A percentile compares a stretch with the other conserved stretches of the same genome.
These are phyloP conservation scores for Pipistrellus kuhlii DNA, from an alignment of 2,797 vertebrate genomes.

Conservation along the genomic window DNA sequence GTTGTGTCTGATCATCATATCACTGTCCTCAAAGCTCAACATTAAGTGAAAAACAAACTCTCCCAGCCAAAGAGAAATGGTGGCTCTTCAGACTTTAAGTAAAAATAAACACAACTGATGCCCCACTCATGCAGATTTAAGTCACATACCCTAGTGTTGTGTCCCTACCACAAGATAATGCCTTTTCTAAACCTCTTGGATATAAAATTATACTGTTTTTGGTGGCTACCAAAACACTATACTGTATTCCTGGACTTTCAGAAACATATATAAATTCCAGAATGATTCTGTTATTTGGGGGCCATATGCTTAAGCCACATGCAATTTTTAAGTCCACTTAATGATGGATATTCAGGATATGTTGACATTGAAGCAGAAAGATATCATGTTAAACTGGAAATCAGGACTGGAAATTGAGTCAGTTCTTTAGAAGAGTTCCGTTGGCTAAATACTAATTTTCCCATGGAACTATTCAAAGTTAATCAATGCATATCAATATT, in stretches of 20 bases:
- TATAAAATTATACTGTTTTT: neutral
- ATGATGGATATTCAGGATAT: neutral
- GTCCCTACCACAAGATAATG: neutral
- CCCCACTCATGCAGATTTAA: neutral
- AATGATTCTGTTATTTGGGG: neutral
- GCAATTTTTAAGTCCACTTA: neutral
- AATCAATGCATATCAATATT: slow-evolving; percentile 15
- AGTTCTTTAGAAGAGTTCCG: slow-evolving; percentile 38
- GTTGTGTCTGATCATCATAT: neutral
- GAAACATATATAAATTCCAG: slow-evolving; percentile 28
- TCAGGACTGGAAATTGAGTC: slow-evolving; percentile 61
- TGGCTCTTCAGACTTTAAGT: neutral
- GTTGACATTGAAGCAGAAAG: slow-evolving; percentile 28
- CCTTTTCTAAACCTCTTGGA: neutral
- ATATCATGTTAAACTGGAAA: slow-evolving; percentile 20
- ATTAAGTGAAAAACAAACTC: slow-evolving; percentile 49
- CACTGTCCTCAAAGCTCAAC: slow-evolving; percentile 42
- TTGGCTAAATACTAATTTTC: slow-evolving; percentile 12
- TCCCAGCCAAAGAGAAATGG: neutral
- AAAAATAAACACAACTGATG: slow-evolving; percentile 12
- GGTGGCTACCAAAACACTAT: slow-evolving; percentile 16
- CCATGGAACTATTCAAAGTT: neutral
- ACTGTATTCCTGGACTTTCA: neutral
- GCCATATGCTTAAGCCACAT: neutral
- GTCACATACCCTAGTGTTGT: neutral